Evolutionary conservation across 2,113 vertebrate species (phyloP).

Genomic region (Aleadryas rufinucha): DNA sequence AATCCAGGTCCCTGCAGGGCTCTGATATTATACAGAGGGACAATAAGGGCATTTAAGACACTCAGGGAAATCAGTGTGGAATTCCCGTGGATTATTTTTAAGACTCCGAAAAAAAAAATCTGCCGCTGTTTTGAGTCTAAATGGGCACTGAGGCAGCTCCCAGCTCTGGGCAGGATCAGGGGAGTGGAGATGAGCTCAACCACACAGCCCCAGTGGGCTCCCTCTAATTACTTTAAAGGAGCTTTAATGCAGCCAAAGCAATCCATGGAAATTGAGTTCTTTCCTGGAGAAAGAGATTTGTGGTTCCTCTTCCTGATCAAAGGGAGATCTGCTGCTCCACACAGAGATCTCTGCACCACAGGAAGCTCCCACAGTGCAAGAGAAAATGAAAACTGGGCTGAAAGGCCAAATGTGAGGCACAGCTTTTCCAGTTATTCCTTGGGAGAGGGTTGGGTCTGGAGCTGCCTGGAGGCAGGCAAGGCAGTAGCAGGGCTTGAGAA

Average conservation of each 20-base stretch:
- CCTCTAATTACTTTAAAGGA: slow-evolving; percentile 36
- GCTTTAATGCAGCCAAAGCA: background rate
- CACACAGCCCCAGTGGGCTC: background rate
- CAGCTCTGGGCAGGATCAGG: background rate
- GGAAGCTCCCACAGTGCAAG: background rate
- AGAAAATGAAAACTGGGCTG: background rate
- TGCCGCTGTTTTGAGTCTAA: background rate
- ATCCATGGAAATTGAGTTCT: background rate
- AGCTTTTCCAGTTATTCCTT: background rate
- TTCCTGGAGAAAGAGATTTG: background rate
- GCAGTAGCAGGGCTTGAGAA: background rate
- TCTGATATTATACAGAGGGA: background rate
- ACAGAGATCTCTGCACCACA: background rate
- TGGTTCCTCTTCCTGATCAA: background rate
- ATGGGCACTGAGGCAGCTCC: background rate
- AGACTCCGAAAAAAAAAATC: background rate
- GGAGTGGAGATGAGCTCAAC: slow-evolving; percentile 22
- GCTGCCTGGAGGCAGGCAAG: background rate
- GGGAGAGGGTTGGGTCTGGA: background rate
- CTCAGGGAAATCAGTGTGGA: background rate
- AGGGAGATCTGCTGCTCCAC: background rate
- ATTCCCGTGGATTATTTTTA: background rate
- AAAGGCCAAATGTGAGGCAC: background rate
- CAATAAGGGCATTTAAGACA: background rate
- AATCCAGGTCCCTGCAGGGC: background rate